Conservation (phyloP, 2,888 invertebrate genomes). For the Myopa testacea region DNA sequence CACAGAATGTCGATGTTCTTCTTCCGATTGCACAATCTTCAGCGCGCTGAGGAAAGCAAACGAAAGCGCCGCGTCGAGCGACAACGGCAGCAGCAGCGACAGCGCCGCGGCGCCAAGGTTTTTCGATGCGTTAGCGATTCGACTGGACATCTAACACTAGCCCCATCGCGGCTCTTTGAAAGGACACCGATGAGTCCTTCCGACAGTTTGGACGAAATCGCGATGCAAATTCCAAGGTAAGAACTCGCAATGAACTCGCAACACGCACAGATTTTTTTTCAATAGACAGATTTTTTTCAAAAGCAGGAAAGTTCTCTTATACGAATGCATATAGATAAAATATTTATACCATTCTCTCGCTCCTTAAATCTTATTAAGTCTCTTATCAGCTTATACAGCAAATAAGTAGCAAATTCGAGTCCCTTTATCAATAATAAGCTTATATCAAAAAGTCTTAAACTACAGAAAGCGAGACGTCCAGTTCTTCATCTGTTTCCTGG, state of each 20-base stretch:
- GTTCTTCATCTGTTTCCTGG: no score
- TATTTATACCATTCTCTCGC: no score
- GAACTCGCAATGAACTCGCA: constrained; percentile 38
- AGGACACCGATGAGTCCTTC: constrained; percentile 85
- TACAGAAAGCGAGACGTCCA: no score
- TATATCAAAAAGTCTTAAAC: no score
- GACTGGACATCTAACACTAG: constrained; percentile 73
- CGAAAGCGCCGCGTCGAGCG: constrained; percentile 73
- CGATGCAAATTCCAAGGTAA: constrained; percentile 92
- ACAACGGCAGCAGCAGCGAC: constrained; percentile 68
- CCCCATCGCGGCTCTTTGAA: constrained; percentile 86
- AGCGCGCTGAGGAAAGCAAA: constrained; percentile 84
- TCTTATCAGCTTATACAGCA: no score
- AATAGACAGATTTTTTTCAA: not conserved
- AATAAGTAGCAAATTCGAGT: no score
- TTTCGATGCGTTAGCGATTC: constrained; percentile 69
- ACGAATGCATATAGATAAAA: no score
- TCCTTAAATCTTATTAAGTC: no score
- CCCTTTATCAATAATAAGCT: no score
- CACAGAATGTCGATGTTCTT: constrained; percentile 93
- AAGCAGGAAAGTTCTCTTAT: no score
- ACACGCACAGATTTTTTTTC: no score
- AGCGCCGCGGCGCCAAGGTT: constrained; percentile 72
- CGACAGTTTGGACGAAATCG: constrained; percentile 92
- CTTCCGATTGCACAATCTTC: constrained; percentile 93